A percentile compares a stretch with the other conserved stretches of the same genome.
These are phyloP conservation scores for Morpho deidamia DNA, from an alignment of 2,888 invertebrate species.

Conservation along the genomic window DNA sequence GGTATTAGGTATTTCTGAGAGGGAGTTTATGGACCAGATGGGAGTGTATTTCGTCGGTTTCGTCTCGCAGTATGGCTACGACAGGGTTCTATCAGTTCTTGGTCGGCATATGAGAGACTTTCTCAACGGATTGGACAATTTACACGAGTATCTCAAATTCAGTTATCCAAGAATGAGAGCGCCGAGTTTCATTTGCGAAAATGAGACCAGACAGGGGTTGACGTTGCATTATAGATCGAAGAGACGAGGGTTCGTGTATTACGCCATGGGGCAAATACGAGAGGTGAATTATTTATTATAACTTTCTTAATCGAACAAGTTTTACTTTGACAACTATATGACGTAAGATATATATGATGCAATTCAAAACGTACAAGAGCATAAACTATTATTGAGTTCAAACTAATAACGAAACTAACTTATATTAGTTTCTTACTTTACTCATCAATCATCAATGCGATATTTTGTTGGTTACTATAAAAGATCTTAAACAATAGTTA, in stretches of 20 bases:
- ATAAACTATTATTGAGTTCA: too few species aligned
- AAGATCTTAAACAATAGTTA: too few species aligned
- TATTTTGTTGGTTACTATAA: too few species aligned
- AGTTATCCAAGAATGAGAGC: slow-evolving; percentile 94
- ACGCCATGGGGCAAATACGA: slow-evolving; percentile 97
- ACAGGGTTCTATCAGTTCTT: slow-evolving; percentile 91
- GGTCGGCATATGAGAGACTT: slow-evolving; percentile 97
- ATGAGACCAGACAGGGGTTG: slow-evolving; percentile 94
- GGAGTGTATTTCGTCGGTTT: slow-evolving; percentile 96
- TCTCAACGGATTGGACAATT: slow-evolving; percentile 95
- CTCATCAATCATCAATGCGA: too few species aligned
- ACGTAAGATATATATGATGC: too few species aligned
- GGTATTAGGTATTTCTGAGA: slow-evolving; percentile 92
- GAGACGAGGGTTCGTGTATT: slow-evolving; percentile 95
- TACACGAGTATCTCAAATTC: slow-evolving; percentile 98
- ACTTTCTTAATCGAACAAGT: not conserved
- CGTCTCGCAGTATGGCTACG: slow-evolving; percentile 96
- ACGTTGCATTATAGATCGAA: slow-evolving; percentile 96
- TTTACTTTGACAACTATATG: too few species aligned
- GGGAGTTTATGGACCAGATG: slow-evolving; percentile 95
- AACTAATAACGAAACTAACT: too few species aligned
- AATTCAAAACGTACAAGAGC: too few species aligned
- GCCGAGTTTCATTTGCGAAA: slow-evolving; percentile 98
- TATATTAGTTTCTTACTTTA: too few species aligned
- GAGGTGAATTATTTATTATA: slow-evolving; percentile 73